Base-by-base conservation (phyloP, 2,888 invertebrate genomes). In the Caenorhabditis panamensis region DNA sequence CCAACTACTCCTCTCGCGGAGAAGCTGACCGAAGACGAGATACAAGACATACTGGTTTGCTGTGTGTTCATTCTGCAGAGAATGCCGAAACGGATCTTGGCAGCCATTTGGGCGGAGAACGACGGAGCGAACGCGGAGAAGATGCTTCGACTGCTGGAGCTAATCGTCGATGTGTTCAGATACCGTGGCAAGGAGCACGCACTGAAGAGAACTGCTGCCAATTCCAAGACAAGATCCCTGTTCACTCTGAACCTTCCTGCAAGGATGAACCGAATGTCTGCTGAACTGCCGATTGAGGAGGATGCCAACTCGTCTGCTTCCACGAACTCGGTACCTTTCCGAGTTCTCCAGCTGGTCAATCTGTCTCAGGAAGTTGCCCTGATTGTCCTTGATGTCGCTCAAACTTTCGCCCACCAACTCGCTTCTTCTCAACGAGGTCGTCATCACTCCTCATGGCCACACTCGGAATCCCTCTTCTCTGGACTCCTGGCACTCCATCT, bases 21-120 rank as follows among this genome's bases (percentile, higher is more conserved):
- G 77, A 90, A 89, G 54, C 64, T 90, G 67, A 88, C 89, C 49
- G 72, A 82, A 31, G 86, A 88, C 26, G 92, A 92, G 86, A 91
- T 92, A 64, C 90, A 91, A 51, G 92, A 93, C 82, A 87, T 93
- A 44, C 88, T 93, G 4, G 83, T 93, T 22, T 91, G 92, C 61
- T 87, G 91, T 92, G 93, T 97, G 80, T 96, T 95, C 92, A 94
- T 97, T 69, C 93, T 97, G 79, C 96, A 96, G 92, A 95, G 96
- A 92, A 92, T 96, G 86, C 95, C 95, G 53, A 95, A 96, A 91
- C 58, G 85, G 44, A 84, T 85, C 62, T 68, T 85, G 18, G 82
- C 77, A 8, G 81, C 82, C 0, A 47, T 87, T 44, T 87, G 86
- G 86, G 47, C 75, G 1, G 85, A 86, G 59, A 73, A 77, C 16